Evolutionary conservation across 1,140 invertebrate genomes (phyloP).

Genomic region (Pantala flavescens): DNA sequence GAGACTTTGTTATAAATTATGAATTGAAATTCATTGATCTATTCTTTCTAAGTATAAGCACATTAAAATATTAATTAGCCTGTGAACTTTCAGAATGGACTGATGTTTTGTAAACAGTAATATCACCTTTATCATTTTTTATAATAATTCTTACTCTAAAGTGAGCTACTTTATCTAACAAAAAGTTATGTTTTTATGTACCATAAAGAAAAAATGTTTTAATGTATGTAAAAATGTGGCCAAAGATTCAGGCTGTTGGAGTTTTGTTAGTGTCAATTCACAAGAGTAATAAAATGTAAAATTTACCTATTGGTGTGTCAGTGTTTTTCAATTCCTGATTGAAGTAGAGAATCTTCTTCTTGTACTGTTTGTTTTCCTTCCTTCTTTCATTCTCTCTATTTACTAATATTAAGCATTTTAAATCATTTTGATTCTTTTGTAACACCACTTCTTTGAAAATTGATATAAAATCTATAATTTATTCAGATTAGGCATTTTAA

Average conservation of each 20-base stretch:
- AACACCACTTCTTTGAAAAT: too few species aligned
- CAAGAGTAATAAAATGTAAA: conserved; percentile 5
- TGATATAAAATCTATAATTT: too few species aligned
- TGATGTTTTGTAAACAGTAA: background rate
- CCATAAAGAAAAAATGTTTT: background rate
- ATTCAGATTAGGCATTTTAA: too few species aligned
- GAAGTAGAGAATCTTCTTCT: background rate
- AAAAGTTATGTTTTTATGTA: conserved; percentile 1
- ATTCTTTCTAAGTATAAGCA: background rate
- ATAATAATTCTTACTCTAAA: background rate
- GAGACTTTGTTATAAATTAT: background rate
- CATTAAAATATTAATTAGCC: background rate
- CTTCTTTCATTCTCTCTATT: background rate
- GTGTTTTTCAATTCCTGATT: conserved; percentile 7
- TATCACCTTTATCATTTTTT: background rate
- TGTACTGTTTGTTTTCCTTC: background rate
- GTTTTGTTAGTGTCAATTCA: conserved; percentile 10
- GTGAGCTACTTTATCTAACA: background rate
- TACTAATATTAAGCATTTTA: background rate
- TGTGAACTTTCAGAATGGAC: background rate
- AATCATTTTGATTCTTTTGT: too few species aligned
- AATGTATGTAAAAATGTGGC: conserved; percentile 10
- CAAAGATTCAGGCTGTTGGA: conserved; percentile 4
- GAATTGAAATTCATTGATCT: background rate
- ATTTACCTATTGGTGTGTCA: background rate